These are phyloP conservation scores for Lysandra coridon DNA, from an alignment of 2,888 invertebrate genomes.

Conservation along the genomic window DNA sequence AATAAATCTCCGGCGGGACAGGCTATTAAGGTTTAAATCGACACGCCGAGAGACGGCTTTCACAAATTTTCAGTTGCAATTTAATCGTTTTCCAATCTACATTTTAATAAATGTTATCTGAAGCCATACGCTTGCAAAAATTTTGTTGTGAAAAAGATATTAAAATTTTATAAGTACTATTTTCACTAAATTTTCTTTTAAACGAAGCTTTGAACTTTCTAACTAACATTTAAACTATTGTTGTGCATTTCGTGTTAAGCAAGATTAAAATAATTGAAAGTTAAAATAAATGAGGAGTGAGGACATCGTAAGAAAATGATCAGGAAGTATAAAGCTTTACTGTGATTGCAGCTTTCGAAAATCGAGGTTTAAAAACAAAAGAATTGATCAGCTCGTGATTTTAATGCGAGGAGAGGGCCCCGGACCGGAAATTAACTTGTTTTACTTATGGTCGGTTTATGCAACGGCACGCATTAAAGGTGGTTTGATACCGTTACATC, in stretches of 20 bases:
- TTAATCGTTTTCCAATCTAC: background rate
- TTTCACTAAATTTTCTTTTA: background rate
- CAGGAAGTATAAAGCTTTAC: background rate
- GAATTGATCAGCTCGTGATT: conserved; percentile 37
- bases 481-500: conserved; percentile 66
- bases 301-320: background rate
- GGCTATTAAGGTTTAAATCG: conserved; percentile 17
- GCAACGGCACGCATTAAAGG: conserved; percentile 61
- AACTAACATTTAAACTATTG: background rate
- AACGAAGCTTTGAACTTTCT: background rate
- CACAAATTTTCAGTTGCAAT: conserved; percentile 11
- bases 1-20: conserved; percentile 12
- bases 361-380: conserved; percentile 4
- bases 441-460: conserved; percentile 55
- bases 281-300: background rate
- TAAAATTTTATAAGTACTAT: background rate
- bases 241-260: background rate
- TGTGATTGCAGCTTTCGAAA: background rate
- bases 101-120: background rate
- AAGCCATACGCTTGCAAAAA: background rate
- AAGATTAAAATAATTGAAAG: background rate
- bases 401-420: conserved; percentile 55
- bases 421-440: conserved; percentile 65
- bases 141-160: background rate
- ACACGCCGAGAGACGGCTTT: background rate